Conservation (phyloP, 2,888 invertebrate species). For the Athripsodes cinereus region DNA sequence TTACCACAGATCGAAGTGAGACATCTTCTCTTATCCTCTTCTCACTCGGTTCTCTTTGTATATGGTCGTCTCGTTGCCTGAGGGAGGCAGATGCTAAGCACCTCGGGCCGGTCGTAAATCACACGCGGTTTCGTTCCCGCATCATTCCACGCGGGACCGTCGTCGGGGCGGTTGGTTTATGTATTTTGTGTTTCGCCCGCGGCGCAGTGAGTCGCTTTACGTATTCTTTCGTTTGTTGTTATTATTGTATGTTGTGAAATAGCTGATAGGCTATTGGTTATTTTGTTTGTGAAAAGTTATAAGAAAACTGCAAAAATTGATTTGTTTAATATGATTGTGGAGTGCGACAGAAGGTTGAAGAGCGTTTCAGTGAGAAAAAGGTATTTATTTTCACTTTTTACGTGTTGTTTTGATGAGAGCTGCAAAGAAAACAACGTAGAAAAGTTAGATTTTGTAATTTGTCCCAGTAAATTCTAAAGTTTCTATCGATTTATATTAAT, state of each 20-base stretch:
- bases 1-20: constrained; percentile 3
- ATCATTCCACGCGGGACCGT: constrained; percentile 54
- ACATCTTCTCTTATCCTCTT: constrained; percentile 6
- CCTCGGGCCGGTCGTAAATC: constrained; percentile 45
- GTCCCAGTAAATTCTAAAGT: neutral
- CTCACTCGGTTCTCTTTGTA: neutral
- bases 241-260: neutral
- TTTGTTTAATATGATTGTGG: constrained; percentile 47
- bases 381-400: constrained; percentile 15
- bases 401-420: neutral
- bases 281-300: constrained; percentile 8
- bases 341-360: constrained; percentile 37
- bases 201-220: constrained; percentile 6
- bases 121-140: constrained; percentile 34
- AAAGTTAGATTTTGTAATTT: neutral
- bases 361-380: constrained; percentile 22
- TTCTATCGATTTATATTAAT: too few relatives aligned
- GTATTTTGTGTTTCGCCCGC: constrained; percentile 11
- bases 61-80: constrained; percentile 10
- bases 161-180: constrained; percentile 39
- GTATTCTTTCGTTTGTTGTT: neutral
- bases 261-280: neutral
- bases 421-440: neutral
- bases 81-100: constrained; percentile 14
- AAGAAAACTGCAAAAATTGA: constrained; percentile 22